phyloP scores from a whole-genome alignment of 92 coral and sea anemone genomes.

The Actinostola sp. region DNA sequence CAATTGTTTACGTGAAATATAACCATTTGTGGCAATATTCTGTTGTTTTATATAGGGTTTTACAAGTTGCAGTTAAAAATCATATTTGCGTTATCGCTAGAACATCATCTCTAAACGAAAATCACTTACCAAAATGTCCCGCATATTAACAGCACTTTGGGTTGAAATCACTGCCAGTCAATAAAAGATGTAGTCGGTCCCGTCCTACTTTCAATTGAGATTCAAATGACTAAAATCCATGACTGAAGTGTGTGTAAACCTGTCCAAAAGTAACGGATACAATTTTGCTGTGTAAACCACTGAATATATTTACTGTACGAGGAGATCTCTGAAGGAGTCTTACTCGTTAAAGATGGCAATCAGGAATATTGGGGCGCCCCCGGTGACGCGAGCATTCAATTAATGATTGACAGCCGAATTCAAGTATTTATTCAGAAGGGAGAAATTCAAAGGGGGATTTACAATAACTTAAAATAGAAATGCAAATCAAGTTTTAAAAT shows the following conservation, averaged over 20 bases:
- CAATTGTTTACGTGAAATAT: too few species aligned
- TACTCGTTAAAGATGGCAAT: not conserved
- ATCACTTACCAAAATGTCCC: slow-evolving; percentile 57
- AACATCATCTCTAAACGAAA: slow-evolving; percentile 4
- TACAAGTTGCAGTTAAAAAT: too few species aligned
- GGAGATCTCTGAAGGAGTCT: too few species aligned
- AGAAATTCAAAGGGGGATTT: too few species aligned
- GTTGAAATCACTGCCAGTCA: slow-evolving; percentile 11
- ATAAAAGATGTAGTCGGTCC: too few species aligned
- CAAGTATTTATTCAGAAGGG: slow-evolving; percentile 23
- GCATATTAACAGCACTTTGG: slow-evolving; percentile 42
- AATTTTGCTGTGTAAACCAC: too few species aligned
- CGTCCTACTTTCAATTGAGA: not conserved
- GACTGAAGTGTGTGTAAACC: not conserved
- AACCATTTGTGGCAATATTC: too few species aligned
- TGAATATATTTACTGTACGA: not conserved
- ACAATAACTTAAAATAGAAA: too few species aligned
- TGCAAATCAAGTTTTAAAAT: too few species aligned
- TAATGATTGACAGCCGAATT: slow-evolving; percentile 31
- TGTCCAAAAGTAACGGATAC: too few species aligned
- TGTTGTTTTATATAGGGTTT: too few species aligned
- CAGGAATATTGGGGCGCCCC: not conserved
- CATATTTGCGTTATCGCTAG: not conserved
- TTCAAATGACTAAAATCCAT: slow-evolving; percentile 16
- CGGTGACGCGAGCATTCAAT: slow-evolving; percentile 5